Conservation (phyloP, 2,888 invertebrate genomes). For the Orchestes rusci region DNA sequence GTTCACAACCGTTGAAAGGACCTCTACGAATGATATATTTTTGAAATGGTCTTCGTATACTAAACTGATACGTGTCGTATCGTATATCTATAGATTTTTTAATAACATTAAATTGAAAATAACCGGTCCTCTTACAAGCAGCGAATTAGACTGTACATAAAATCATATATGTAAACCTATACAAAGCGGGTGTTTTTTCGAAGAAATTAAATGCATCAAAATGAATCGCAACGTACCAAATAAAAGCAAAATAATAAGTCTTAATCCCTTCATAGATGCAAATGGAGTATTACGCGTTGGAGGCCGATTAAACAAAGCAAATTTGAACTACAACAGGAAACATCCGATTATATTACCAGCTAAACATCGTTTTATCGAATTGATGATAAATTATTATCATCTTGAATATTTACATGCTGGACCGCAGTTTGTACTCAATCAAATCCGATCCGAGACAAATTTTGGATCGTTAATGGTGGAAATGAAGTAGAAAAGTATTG, state of each 20-base stretch:
- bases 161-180: background rate
- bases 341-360: conserved; percentile 10
- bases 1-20: background rate
- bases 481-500: conserved; percentile 11
- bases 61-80: conserved; percentile 1
- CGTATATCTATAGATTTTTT: conserved; percentile 8
- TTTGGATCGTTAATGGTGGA: conserved; percentile 19
- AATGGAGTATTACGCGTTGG: conserved; percentile 12
- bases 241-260: conserved; percentile 4
- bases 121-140: background rate
- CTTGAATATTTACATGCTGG: conserved; percentile 21
- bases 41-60: conserved; percentile 10
- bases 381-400: conserved; percentile 19
- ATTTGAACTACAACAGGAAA: conserved; percentile 8
- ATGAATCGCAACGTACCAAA: background rate
- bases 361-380: conserved; percentile 8
- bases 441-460: conserved; percentile 19
- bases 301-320: conserved; percentile 10
- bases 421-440: conserved; percentile 12
- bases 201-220: conserved; percentile 1
- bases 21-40: conserved; percentile 3
- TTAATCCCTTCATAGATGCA: conserved; percentile 16
- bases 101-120: background rate
- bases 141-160: background rate
- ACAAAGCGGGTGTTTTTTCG: background rate